Evolutionary conservation across 2,888 invertebrate genomes (phyloP), one percentile per base, ranked within the genome.

Genomic region (Athalia circularis): DNA sequence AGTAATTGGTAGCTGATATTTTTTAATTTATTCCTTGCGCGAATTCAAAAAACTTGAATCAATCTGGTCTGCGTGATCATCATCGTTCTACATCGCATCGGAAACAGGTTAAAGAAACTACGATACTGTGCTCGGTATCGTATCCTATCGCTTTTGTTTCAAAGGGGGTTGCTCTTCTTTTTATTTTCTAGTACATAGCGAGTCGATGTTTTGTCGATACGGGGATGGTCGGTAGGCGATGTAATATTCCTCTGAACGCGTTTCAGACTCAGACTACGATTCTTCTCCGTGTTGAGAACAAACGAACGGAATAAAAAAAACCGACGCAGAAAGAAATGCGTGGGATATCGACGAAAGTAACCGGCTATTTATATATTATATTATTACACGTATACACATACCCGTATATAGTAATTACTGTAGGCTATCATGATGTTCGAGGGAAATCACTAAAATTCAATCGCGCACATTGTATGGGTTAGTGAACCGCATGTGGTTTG

Each of bases 181-280:
- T 8, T 64, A 8, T 29, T 29, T 29, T 29, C 29, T 29, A 29
- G 29, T 29, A 29, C 29, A 29, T 29, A 29, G 29, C 29, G 8
- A 64, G 50, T 52, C 62, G 75, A 75, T 75, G 75, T 75, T 75
- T 75, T 75, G 75, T 75, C 75, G 75, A 75, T 75, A 75, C 75
- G 50, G 43, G 54, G 29, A 8, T 45, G 75, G 75, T 75, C 13
- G 75, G 75, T 75, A 75, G 62, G 75, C 50, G 62, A 45, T 75
- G 43, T 11, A 54, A 8, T 15, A n/a, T 47, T 62, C 2, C 59
- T 47, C 29, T 0, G 45, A 72, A 72, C 59, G 13, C 62, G 5
- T 7, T n/a, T 8, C 43, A 50, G n/a, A 13, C 59, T 57, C n/a
- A 29, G 45, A 59, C 57, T 8, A 11, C 6, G n/a, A 7, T 45